These are phyloP conservation scores for Antedon mediterranea DNA, from an alignment of 53 echinoderm and acorn worm species.

Conservation along the genomic window DNA sequence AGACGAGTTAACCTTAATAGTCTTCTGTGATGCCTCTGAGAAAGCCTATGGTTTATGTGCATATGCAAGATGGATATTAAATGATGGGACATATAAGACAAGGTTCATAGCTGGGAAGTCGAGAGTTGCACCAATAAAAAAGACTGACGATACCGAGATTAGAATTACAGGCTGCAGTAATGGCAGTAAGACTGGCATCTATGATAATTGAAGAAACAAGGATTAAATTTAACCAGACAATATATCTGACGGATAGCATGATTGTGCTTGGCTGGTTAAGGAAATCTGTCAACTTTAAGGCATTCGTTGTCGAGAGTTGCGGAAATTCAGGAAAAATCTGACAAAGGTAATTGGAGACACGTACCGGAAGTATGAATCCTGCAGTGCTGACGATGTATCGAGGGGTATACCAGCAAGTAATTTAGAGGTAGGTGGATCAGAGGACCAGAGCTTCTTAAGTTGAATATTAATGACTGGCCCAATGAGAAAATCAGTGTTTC, in stretches of 20 bases:
- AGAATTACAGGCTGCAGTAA: background rate
- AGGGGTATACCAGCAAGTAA: slow-evolving; percentile 12
- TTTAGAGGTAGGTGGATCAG: background rate
- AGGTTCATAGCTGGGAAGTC: background rate
- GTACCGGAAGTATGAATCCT: slow-evolving; percentile 15
- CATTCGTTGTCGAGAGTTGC: slow-evolving; percentile 17
- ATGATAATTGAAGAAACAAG: background rate
- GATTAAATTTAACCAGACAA: background rate
- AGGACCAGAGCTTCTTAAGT: slow-evolving; percentile 12
- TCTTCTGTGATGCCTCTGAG: background rate
- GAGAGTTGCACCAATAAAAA: background rate
- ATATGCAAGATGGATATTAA: background rate
- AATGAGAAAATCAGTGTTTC: background rate
- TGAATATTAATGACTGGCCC: slow-evolving; percentile 16
- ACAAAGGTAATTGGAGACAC: slow-evolving; percentile 11
- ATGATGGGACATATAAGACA: background rate
- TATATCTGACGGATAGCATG: background rate
- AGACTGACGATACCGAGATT: background rate
- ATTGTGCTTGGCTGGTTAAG: slow-evolving; percentile 4
- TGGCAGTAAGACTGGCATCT: background rate
- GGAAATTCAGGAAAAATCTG: slow-evolving; percentile 13
- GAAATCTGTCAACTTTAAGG: slow-evolving; percentile 9
- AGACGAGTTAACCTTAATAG: background rate
- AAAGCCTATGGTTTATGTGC: background rate
- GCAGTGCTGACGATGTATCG: slow-evolving; percentile 30